Percentiles rank a stretch among this genome's conserved stretches.
Evolutionary conservation across 23 tunicate species (phyloP).

Genomic region (Botrylloides violaceus): DNA sequence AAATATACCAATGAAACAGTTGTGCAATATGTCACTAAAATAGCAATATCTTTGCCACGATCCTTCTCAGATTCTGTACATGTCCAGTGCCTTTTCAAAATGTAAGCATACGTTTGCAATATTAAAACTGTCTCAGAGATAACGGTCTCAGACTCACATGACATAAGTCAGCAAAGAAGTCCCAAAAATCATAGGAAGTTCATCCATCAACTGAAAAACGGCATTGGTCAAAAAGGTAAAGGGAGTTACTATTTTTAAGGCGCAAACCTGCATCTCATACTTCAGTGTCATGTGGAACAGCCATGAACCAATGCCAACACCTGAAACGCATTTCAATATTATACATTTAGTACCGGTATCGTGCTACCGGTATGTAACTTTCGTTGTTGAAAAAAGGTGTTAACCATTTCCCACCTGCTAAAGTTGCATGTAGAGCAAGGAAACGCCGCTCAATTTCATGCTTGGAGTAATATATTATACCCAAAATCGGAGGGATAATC

Average conservation of each 20-base stretch:
- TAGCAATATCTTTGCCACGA: slow-evolving; percentile 1
- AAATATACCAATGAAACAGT: slow-evolving; percentile 8
- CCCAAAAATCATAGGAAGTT: slow-evolving; percentile 86
- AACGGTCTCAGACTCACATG: slow-evolving; percentile 41
- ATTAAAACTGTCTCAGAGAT: background rate
- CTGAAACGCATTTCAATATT: slow-evolving; percentile 19
- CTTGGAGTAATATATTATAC: slow-evolving; percentile 55
- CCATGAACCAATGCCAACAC: slow-evolving; percentile 94
- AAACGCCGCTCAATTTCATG: slow-evolving; percentile 54
- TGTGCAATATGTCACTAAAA: background rate
- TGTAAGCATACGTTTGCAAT: background rate
- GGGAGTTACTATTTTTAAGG: too few species aligned
- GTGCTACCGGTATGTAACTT: background rate
- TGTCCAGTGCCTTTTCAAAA: background rate
- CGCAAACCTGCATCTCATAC: slow-evolving; percentile 86
- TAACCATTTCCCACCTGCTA: slow-evolving; percentile 29
- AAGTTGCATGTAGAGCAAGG: slow-evolving; percentile 24
- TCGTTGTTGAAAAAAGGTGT: background rate
- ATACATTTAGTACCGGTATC: background rate
- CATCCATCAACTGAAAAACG: slow-evolving; percentile 68
- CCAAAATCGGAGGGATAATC: slow-evolving; percentile 66
- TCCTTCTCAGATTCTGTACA: background rate
- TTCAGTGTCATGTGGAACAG: slow-evolving; percentile 90
- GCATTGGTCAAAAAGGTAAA: too few species aligned
- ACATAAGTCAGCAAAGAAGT: slow-evolving; percentile 67